Conservation (phyloP, 1,140 invertebrate species). For the Heliconius himera region DNA sequence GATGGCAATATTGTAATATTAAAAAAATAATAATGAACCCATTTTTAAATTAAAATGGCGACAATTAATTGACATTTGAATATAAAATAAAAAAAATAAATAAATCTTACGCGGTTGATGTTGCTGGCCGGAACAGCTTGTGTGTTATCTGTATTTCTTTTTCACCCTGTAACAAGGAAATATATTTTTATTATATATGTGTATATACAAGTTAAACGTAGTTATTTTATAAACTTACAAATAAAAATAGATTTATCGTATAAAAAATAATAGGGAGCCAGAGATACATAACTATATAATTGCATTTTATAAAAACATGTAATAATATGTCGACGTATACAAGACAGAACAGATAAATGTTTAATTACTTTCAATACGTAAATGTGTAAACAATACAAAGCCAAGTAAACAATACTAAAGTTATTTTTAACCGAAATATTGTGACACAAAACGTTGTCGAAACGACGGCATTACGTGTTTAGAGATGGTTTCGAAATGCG, state of each 20-base stretch:
- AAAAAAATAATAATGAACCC: background rate
- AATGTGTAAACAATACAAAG: slow-evolving; percentile 1
- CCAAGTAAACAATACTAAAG: slow-evolving; percentile 20
- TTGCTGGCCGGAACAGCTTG: slow-evolving; percentile 71
- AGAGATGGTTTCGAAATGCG: slow-evolving; percentile 62
- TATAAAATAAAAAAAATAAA: slow-evolving; percentile 6
- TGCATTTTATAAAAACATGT: background rate
- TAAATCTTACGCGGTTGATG: slow-evolving; percentile 62
- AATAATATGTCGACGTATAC: background rate
- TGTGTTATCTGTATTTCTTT: slow-evolving; percentile 68
- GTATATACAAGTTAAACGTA: background rate
- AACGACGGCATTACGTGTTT: slow-evolving; percentile 54
- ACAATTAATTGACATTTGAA: too few relatives aligned
- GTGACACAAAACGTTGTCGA: slow-evolving; percentile 28
- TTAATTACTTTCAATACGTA: background rate
- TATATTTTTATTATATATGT: background rate
- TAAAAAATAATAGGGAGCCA: too few relatives aligned
- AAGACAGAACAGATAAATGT: background rate
- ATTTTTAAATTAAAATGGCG: background rate
- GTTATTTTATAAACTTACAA: too few relatives aligned
- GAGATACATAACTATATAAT: background rate
- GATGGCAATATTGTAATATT: background rate
- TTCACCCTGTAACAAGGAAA: slow-evolving; percentile 64
- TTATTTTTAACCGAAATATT: slow-evolving; percentile 29
- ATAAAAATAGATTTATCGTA: too few relatives aligned